A percentile compares a stretch with the other conserved stretches of the same genome.
These are phyloP conservation scores for Vanessa tameamea DNA, from an alignment of 1,140 invertebrate genomes.

Conservation along the genomic window DNA sequence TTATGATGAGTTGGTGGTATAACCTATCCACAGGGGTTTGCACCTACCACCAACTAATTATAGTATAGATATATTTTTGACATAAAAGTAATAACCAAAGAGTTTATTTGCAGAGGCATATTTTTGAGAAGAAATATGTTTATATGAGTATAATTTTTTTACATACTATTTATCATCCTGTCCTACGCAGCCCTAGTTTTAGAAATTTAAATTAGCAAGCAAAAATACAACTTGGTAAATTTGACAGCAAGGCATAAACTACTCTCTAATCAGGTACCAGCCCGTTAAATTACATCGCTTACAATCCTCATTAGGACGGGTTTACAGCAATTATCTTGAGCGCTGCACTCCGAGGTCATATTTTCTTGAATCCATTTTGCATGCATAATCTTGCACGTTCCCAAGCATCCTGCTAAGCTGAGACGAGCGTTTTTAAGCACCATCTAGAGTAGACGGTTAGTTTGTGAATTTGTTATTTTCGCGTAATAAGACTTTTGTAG, in stretches of 20 bases:
- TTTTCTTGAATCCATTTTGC: slow-evolving; percentile 64
- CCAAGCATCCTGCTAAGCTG: slow-evolving; percentile 23
- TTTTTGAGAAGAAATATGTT: no score
- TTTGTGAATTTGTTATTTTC: slow-evolving; percentile 12
- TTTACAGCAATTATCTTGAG: slow-evolving; percentile 65
- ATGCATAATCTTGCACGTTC: slow-evolving; percentile 37
- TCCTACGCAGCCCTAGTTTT: no score
- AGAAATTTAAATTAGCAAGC: not conserved
- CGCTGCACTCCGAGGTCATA: slow-evolving; percentile 56
- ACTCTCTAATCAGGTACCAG: slow-evolving; percentile 17
- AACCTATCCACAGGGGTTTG: no score
- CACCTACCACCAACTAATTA: no score
- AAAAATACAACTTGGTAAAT: slow-evolving; percentile 3
- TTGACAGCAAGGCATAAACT: slow-evolving; percentile 4
- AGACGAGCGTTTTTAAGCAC: slow-evolving; percentile 31
- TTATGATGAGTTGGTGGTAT: no score
- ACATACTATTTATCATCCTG: no score
- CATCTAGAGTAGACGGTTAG: slow-evolving; percentile 7
- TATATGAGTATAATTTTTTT: no score
- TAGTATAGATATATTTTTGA: no score
- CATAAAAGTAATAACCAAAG: no score
- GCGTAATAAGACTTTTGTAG: slow-evolving; percentile 10
- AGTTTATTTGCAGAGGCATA: no score
- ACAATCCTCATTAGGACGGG: slow-evolving; percentile 56
- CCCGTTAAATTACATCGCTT: slow-evolving; percentile 29